phyloP scores from a whole-genome alignment of 1,140 invertebrate genomes.

The Bombus superbus region DNA sequence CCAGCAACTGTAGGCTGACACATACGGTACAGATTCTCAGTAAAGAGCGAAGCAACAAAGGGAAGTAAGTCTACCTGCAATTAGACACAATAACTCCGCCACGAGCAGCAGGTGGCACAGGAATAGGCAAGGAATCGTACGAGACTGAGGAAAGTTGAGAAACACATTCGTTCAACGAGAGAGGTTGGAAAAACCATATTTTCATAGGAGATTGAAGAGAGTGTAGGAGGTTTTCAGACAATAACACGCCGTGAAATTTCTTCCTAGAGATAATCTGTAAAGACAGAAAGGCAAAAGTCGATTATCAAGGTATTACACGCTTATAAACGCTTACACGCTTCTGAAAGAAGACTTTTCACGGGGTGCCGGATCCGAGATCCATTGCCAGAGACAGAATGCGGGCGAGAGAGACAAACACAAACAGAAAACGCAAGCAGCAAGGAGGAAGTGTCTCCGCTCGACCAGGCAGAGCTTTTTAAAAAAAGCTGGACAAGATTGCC shows the following conservation, averaged over 20 bases:
- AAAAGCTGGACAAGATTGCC: not conserved
- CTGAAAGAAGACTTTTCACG: constrained; percentile 24
- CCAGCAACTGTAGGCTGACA: too few relatives aligned
- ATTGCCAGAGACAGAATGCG: not conserved
- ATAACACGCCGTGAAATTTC: constrained; percentile 9
- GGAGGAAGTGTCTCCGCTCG: not conserved
- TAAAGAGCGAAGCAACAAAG: too few relatives aligned
- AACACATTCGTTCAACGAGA: not conserved
- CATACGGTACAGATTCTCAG: too few relatives aligned
- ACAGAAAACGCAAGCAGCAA: constrained; percentile 22
- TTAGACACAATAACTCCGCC: not conserved
- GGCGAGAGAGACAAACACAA: not conserved
- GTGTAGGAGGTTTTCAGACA: constrained; percentile 53
- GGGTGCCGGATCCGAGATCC: constrained; percentile 17
- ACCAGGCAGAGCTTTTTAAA: not conserved
- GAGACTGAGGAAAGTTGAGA: not conserved
- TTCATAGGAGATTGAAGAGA: not conserved
- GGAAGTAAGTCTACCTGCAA: not conserved
- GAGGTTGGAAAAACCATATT: not conserved
- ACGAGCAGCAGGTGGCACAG: not conserved
- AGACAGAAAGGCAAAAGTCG: constrained; percentile 36
- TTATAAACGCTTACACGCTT: not conserved
- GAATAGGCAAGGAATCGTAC: not conserved
- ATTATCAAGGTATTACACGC: not conserved
- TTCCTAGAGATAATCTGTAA: constrained; percentile 61